Base-by-base conservation (phyloP, 2,113 vertebrate species). In the Sinocyclocheilus grahami region DNA sequence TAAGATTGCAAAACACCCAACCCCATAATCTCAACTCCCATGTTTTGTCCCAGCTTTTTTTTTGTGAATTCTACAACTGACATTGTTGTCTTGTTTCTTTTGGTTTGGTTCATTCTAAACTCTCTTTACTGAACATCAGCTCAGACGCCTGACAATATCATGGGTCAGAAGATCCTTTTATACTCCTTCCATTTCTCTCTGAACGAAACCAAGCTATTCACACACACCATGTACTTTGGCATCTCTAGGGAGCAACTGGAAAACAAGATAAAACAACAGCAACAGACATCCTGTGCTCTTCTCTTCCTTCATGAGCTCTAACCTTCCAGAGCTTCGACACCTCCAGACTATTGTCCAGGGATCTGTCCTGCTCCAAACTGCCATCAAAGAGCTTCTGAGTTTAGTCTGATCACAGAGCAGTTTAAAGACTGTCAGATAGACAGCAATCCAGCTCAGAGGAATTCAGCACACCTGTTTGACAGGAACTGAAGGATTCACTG, bases 241-340 rank as follows among this genome's bases (percentile, higher is more conserved):
- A 81, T 92, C 93, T 91, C 92, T 75, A 82, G 92, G 92, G 92
- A 79, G 83, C 27, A 78, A 80, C 88, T 90, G 88, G n/a, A 82
- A 85, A 90, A 85, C 82, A 55, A 89, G 84, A 90, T 90, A 86
- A 91, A 92, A 92, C 87, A 84, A 63, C 84, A 85, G 85, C 92
- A 91, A 91, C 92, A 92, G 91, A 92, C 89, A 92, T 94, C 88
- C 89, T 91, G 88, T 89, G 78, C 89, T 87, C 79, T 51, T 90
- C 90, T 90, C 30, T 89, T 86, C 82, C 87, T 90, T 87, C 90
- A 88, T 91, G 88, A 91, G 92, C 92, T 92, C 92, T 93, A 93
- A 94, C 93, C 94, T 93, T 93, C 93, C 90, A 91, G 91, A 93
- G 90, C 80, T 85, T 84, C 78, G 72, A 84, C 85, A 92, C 90